Base-by-base conservation (phyloP, 2,113 vertebrate genomes). In the Callionymus lyra region DNA sequence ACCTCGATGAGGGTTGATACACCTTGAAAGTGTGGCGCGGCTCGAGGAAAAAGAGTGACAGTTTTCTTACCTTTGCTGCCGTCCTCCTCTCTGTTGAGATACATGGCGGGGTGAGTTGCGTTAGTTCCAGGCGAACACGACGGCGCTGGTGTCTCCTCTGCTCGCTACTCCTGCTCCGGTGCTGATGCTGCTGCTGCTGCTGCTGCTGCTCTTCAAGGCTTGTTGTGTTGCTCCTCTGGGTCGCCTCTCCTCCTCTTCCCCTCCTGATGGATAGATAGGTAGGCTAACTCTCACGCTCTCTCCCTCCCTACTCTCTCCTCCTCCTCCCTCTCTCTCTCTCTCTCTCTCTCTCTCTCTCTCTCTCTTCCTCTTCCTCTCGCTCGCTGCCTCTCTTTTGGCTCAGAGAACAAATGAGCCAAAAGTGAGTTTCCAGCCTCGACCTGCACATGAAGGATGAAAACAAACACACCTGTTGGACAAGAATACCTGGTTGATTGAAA, bases 21-120 rank as follows among this genome's bases (percentile, higher is more conserved):
- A 80, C 73, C 73, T 77, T 74, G 50, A 73, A 75, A 76, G 49
- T 77, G 70, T 68, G 68, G 31, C 56, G 56, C 35, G 34, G 55
- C 42, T 59, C 49, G 9, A n/a, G 32, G 40, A 19, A 33, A 47
- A 42, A 59, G 53, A 68, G 61, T 56, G 48, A 9, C 60, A 42
- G 37, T 50, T 72, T 39, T 53, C 77, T 80, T 78, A 87, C 85
- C 85, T 87, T 83, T 86, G 78, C 76, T 73, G 38, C 54, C 73
- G 72, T 80, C 78, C 72, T 84, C 83, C 64, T 85, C 82, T 71
- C 83, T 76, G 80, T 86, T 87, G 62, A 87, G 77, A 87, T 87
- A 85, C 85, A 87, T 87, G 83, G 78, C 80, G 83, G 58, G 67
- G 27, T 21, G 14, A 62, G 60, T 77, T 45, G 32, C 43, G 32